A percentile compares a stretch with the other conserved stretches of the same genome.
Evolutionary conservation across 2,113 vertebrate genomes (phyloP).

Genomic region (Lagopus leucura): DNA sequence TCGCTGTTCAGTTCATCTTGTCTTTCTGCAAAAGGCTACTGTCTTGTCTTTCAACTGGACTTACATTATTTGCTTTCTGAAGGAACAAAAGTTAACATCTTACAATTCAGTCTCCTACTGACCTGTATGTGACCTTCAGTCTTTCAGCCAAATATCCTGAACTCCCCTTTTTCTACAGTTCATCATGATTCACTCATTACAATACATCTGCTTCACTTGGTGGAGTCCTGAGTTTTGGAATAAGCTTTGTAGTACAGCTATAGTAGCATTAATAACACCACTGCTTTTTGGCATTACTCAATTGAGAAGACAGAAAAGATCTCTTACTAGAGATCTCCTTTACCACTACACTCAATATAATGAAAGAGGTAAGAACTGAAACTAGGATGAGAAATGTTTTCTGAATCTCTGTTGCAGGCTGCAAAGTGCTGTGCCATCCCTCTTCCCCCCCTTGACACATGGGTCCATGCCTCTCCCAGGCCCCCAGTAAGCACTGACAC

Average conservation of each 20-base stretch:
- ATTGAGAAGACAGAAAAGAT: background rate
- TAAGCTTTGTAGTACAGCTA: background rate
- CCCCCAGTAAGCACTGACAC: background rate
- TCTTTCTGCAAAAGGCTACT: background rate
- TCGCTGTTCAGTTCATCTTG: background rate
- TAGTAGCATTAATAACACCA: background rate
- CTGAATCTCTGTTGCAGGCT: background rate
- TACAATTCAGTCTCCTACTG: background rate
- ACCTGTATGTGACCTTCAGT: background rate
- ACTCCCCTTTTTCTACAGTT: background rate
- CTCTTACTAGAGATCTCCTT: background rate
- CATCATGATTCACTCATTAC: background rate
- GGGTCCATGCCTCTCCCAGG: background rate
- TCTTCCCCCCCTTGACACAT: background rate
- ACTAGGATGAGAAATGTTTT: background rate
- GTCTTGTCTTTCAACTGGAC: background rate
- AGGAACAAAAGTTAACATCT: background rate
- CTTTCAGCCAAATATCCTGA: background rate
- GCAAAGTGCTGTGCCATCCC: background rate
- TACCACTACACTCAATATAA: background rate
- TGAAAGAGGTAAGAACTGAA: background rate
- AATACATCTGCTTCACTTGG: background rate
- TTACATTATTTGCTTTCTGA: background rate
- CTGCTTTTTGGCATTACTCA: background rate
- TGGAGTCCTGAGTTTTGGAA: background rate